Evolutionary conservation across 2,113 vertebrate genomes (phyloP).

Genomic region (Pseudorectes ferrugineus): DNA sequence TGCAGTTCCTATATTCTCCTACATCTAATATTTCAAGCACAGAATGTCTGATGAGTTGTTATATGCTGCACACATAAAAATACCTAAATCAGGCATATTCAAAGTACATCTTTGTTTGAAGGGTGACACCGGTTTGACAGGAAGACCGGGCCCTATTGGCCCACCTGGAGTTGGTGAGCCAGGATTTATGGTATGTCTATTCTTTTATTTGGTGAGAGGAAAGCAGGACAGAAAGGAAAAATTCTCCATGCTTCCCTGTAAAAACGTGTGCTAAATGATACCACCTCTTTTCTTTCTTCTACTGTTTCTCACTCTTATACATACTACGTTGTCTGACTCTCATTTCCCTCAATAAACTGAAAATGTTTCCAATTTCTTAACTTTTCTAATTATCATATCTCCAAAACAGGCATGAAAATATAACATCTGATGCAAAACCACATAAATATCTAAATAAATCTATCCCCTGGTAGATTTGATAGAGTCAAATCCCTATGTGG

Average conservation of each 20-base stretch:
- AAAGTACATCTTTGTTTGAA: conserved; percentile 55
- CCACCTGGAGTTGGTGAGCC: conserved; percentile 83
- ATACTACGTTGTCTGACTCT: neutral
- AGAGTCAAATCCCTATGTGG: neutral
- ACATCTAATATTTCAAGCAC: neutral
- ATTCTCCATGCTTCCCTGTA: neutral
- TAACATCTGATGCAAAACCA: neutral
- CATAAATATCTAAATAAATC: neutral
- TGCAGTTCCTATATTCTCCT: neutral
- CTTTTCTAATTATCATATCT: neutral
- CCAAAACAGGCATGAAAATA: neutral
- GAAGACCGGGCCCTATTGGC: conserved; percentile 80
- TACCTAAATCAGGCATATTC: neutral
- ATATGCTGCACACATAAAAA: neutral
- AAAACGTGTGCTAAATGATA: neutral
- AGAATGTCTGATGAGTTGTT: neutral
- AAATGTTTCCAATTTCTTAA: neutral
- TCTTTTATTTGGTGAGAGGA: neutral
- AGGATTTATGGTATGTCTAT: conserved; percentile 78
- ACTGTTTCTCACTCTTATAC: neutral
- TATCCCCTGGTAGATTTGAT: neutral
- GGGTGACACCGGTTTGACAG: conserved; percentile 84
- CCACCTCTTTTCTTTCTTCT: neutral
- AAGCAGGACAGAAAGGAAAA: neutral
- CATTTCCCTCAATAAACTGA: neutral